These are phyloP conservation scores for Drosophila pseudotakahashii DNA, from an alignment of 2,888 invertebrate species.

Conservation along the genomic window DNA sequence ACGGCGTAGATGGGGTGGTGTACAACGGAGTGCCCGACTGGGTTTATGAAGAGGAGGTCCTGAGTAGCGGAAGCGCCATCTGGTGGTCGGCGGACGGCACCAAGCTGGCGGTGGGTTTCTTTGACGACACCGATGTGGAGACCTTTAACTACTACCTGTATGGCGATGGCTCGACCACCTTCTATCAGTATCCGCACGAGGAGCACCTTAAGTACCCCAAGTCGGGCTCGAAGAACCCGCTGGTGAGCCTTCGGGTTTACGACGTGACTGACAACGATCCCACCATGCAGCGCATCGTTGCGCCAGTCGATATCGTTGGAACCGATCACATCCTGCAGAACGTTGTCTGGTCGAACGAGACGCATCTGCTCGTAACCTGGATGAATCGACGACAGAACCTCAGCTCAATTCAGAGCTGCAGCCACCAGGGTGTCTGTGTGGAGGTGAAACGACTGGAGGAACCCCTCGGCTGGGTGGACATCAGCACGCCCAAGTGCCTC, in stretches of 20 bases:
- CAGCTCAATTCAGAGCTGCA: conserved; percentile 76
- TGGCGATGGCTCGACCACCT: conserved; percentile 86
- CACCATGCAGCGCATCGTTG: conserved; percentile 83
- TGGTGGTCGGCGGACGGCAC: conserved; percentile 92
- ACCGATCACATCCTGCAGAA: conserved; percentile 88
- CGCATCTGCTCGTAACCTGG: conserved; percentile 90
- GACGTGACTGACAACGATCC: conserved; percentile 85
- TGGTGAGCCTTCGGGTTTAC: conserved; percentile 88
- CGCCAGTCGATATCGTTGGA: conserved; percentile 86
- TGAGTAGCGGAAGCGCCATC: conserved; percentile 88
- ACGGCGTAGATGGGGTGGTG: conserved; percentile 87
- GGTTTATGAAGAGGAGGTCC: conserved; percentile 96
- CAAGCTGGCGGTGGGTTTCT: conserved; percentile 89
- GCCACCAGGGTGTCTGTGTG: conserved; percentile 63
- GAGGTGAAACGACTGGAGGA: conserved; percentile 86
- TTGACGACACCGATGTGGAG: conserved; percentile 89
- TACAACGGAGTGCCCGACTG: conserved; percentile 95
- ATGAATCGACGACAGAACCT: conserved; percentile 93
- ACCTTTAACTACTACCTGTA: conserved; percentile 88
- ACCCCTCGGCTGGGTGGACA: conserved; percentile 89
- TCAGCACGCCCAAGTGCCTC: conserved; percentile 85
- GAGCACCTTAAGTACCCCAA: conserved; percentile 91
- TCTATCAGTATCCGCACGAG: conserved; percentile 88
- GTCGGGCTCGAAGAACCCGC: conserved; percentile 90
- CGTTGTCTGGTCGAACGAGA: conserved; percentile 90